A percentile compares a stretch with the other conserved stretches of the same genome.
Conservation (phyloP, 2,113 vertebrate genomes). For the Pelecanus crispus region DNA sequence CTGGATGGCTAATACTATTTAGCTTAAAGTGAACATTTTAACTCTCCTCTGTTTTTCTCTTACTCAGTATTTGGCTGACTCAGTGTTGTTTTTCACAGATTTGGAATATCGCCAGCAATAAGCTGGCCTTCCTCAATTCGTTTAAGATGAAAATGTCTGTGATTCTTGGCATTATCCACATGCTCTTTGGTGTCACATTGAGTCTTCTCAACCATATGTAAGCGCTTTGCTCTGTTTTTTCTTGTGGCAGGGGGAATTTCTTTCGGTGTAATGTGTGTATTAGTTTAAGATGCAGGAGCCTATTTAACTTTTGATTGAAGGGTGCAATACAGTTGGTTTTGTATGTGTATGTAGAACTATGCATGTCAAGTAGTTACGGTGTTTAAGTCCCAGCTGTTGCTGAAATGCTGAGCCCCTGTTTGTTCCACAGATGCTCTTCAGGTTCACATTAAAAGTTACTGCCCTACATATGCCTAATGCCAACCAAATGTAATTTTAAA, state of each 20-base stretch:
- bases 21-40: neutral
- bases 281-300: neutral
- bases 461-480: neutral
- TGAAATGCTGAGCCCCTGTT: neutral
- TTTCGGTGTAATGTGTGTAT: neutral
- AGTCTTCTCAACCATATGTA: conserved; percentile 95
- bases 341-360: rapidly evolving
- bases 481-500: neutral
- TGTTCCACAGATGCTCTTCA: neutral
- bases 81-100: conserved; percentile 75
- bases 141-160: conserved; percentile 99
- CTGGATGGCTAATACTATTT: neutral
- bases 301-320: rapidly evolving
- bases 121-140: conserved; percentile 95
- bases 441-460: neutral
- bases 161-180: conserved; percentile 91
- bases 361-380: neutral
- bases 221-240: conserved; percentile 27
- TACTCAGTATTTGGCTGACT: neutral
- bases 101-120: conserved; percentile 94
- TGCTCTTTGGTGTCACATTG: conserved; percentile 90
- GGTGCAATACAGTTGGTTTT: neutral
- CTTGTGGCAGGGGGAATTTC: neutral
- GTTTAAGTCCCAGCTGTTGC: neutral
- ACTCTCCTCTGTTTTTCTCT: neutral